Base-by-base conservation (phyloP, 2,113 vertebrate species). In the Sula dactylatra region DNA sequence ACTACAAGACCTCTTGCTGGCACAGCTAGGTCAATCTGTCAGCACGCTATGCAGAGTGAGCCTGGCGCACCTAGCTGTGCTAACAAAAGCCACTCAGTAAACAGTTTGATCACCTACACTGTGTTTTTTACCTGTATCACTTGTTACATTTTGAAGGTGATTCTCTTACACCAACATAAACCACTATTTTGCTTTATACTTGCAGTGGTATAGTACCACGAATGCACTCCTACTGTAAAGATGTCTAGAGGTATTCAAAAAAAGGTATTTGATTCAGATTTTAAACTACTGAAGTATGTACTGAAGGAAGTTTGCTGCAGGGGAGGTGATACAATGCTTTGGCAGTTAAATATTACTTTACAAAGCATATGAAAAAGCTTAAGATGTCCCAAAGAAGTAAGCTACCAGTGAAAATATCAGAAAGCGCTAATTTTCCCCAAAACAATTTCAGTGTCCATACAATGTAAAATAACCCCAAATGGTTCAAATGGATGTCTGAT, bases 401-500 rank as follows among this genome's bases (percentile, higher is more conserved):
- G 17, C 36, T 45, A 40, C 16, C 14, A 34, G 59, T 58, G 54
- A 95, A 90, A 95, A 26, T 9, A 65, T 1, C n/a, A 65, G 10
- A 80, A 82, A 38, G n/a, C 2, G 4, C 76, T 66, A 0, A 13
- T 62, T 90, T 82, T 17, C 66, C 83, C 84, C 0, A 47, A 80
- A 70, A 5, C 42, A 56, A 16, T 17, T 52, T 89, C 45, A 21
- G 34, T 42, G 50, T 65, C 59, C 55, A 61, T 19, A 79, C 27
- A 54, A 29, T 0, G 5, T 20, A 25, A 22, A 78, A 16, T 34
- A 55, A 80, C 26, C 52, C 66, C 82, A 21, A 21, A 54, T 5
- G 77, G 98, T 98, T 98, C 98, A 98, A 99, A 99, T 99, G 99
- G 99, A 99, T 99, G 99, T 98, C 99, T 99, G 99, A 99, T 99